Evolutionary conservation across 2,113 vertebrate species (phyloP), one percentile per base, ranked within the genome.

Genomic region (Dissostichus mawsoni): DNA sequence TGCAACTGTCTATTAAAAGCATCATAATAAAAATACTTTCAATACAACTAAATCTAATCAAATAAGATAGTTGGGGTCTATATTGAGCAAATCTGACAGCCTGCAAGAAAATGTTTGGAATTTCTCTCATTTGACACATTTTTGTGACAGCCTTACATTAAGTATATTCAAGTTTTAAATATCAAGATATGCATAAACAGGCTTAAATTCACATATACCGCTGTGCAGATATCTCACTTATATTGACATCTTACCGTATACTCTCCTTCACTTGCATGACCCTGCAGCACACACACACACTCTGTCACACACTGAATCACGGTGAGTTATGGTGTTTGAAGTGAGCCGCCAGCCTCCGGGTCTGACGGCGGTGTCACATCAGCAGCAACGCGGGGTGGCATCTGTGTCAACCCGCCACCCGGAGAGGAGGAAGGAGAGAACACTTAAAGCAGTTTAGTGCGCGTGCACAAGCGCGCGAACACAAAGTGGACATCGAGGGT

Each of bases 331-430:
- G 57, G 72, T 69, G 74, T 61, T 45, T 74, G 72, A 81, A 83
- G 74, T 80, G 69, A 84, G 78, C 75, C 78, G 41, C 63, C 25
- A 57, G 55, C 69, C 79, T 52, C 67, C 55, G 53, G 53, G 69
- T 63, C 59, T 79, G 80, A 80, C 57, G 69, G 72, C 73, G 58
- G 71, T 52, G 82, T 90, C 84, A 71, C 78, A 76, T 82, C 78
- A 77, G 74, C 50, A 50, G 44, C 90, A 83, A 71, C 59, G 18
- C 84, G 48, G 53, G 50, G 16, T 62, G 81, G 73, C 83, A 76
- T 79, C 52, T 62, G 82, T 79, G 69, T 78, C 45, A 52, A 11
- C 53, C 57, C 64, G 44, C 71, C 74, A 68, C 18, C 58, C 55
- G 3, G 67, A 80, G 59, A 44, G 36, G 48, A 62, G 17, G 45